Percentiles rank a stretch among this genome's conserved stretches.
phyloP scores from a whole-genome alignment of 1,140 invertebrate species.

The Phthorimaea operculella region DNA sequence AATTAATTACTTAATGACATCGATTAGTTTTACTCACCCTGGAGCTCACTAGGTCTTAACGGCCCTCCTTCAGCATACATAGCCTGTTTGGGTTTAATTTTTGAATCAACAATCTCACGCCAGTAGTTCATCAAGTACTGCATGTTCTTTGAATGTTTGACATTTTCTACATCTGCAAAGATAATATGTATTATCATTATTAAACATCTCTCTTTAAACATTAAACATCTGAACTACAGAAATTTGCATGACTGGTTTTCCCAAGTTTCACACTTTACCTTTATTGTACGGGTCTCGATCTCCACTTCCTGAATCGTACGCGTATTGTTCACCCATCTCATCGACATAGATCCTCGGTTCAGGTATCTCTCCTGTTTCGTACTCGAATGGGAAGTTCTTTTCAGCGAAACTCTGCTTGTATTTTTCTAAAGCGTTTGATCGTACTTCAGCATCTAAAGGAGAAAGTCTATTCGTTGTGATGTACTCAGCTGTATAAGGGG shows the following conservation, averaged over 20 bases:
- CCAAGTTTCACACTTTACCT: constrained; percentile 6
- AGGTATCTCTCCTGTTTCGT: constrained; percentile 61
- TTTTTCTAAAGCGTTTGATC: constrained; percentile 53
- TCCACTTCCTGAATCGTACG: constrained; percentile 54
- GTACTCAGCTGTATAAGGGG: constrained; percentile 52
- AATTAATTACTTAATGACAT: neutral
- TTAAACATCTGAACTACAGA: neutral
- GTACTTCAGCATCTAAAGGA: constrained; percentile 51
- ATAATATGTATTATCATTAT: constrained; percentile 4
- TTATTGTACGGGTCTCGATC: constrained; percentile 46
- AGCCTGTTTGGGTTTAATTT: constrained; percentile 40
- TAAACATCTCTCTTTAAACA: constrained; percentile 25
- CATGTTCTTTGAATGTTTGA: constrained; percentile 49
- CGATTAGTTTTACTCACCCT: constrained; percentile 30
- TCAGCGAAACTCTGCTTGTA: constrained; percentile 57
- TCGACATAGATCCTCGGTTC: constrained; percentile 68
- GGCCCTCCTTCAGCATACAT: constrained; percentile 57
- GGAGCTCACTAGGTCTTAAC: constrained; percentile 43
- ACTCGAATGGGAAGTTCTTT: constrained; percentile 58
- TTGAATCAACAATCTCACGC: constrained; percentile 43
- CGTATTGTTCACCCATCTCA: constrained; percentile 58
- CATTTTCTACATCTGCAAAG: constrained; percentile 23
- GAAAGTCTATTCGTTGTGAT: constrained; percentile 48
- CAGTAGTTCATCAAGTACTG: constrained; percentile 55
- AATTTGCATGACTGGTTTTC: too few species aligned